A percentile compares a stretch with the other conserved stretches of the same genome.
Evolutionary conservation across 2,888 invertebrate species (phyloP).

Genomic region (Encarsia formosa): DNA sequence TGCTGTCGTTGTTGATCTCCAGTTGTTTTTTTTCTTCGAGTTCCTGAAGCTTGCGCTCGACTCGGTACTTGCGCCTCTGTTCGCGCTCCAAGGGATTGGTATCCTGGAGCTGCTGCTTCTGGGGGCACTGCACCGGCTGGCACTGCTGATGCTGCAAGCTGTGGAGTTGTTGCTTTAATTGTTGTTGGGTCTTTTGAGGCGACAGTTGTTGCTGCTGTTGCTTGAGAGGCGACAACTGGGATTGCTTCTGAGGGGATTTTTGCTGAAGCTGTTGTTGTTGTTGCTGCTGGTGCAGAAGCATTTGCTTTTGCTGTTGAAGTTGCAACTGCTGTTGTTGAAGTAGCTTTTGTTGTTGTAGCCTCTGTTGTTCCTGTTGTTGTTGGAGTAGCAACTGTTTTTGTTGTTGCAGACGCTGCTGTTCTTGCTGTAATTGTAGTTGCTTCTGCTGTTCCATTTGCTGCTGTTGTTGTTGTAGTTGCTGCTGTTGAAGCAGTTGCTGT

Average conservation of each 20-base stretch:
- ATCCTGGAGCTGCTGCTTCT: constrained; percentile 37
- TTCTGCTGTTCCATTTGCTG: constrained; percentile 13
- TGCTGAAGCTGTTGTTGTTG: constrained; percentile 35
- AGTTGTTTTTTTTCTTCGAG: constrained; percentile 60
- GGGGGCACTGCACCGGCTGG: constrained; percentile 22
- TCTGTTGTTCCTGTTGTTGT: constrained; percentile 37
- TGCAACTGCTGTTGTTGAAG: constrained; percentile 36
- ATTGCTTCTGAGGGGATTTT: constrained; percentile 30
- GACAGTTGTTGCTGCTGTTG: constrained; percentile 22
- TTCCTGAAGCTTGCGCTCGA: constrained; percentile 81
- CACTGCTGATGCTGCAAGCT: constrained; percentile 27
- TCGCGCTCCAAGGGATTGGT: constrained; percentile 68
- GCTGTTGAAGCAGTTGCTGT: constrained; percentile 34
- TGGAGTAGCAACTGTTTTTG: neutral
- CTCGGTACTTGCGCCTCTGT: constrained; percentile 76
- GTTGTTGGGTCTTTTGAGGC: constrained; percentile 34
- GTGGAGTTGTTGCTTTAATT: constrained; percentile 23
- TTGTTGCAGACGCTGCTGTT: neutral
- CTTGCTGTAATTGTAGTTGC: neutral
- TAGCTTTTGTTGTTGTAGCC: constrained; percentile 30
- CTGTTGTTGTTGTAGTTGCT: constrained; percentile 31
- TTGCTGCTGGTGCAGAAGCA: constrained; percentile 19
- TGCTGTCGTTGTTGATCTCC: constrained; percentile 38
- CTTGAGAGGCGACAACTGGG: constrained; percentile 34
- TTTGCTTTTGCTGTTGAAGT: constrained; percentile 25